phyloP scores from a whole-genome alignment of 2,113 vertebrate genomes.

The Melierax canorus region DNA sequence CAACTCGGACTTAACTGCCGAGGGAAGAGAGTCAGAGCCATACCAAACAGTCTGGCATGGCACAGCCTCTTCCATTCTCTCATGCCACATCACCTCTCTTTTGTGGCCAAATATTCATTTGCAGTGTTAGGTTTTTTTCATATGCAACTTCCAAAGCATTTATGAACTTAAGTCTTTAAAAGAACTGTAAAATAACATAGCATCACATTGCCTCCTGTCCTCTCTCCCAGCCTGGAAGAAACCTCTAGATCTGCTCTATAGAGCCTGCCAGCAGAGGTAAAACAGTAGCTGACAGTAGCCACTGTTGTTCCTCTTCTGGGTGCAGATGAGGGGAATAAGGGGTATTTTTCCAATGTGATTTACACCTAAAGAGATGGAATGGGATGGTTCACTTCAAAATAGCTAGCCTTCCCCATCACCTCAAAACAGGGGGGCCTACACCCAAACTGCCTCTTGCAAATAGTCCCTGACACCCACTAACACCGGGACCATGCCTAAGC shows the following conservation, averaged over 20 bases:
- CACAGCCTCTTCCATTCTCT: background rate
- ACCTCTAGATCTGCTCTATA: background rate
- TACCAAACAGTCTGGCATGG: background rate
- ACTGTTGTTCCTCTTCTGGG: background rate
- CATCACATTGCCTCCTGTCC: background rate
- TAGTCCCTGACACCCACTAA: background rate
- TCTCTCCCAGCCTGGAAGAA: background rate
- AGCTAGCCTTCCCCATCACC: background rate
- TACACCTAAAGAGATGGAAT: background rate
- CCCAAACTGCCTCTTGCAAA: background rate
- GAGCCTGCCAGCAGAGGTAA: background rate
- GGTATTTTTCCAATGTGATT: background rate
- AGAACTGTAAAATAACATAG: background rate
- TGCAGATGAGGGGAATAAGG: background rate
- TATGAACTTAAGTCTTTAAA: background rate
- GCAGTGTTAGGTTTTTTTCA: background rate
- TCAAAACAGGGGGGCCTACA: background rate
- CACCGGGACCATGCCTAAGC: background rate
- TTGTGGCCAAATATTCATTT: background rate
- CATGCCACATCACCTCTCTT: background rate
- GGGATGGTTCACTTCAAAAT: background rate
- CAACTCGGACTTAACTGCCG: background rate
- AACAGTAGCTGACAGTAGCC: background rate
- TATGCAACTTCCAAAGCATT: background rate
- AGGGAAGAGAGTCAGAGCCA: background rate